Evolutionary conservation across 37 sponge, comb jelly and placozoan genomes (phyloP), one percentile per base, ranked within the genome.

Genomic region (Hormiphora californensis): DNA sequence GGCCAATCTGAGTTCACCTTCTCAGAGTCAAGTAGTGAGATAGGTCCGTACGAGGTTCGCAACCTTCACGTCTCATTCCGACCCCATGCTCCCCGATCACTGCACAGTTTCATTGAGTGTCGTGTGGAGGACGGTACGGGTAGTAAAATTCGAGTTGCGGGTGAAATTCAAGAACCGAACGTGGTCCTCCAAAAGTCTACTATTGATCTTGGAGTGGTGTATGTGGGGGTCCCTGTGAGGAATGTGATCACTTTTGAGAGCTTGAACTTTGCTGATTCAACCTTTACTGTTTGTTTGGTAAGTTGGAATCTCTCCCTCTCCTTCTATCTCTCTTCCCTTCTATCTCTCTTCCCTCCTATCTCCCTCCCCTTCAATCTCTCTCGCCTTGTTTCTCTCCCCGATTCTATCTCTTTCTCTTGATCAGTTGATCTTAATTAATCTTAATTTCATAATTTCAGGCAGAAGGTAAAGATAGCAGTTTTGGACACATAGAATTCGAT

Each of bases 1-100:
- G 81, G 81, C 3, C 81, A 73, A 30, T 73, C 81, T 1, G 81
- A 73, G 35, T 73, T 73, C 81, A 43, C 40, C 4, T 73, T 73
- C 23, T 73, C 81, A 19, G 81, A 73, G 81, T 28, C 36, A 8
- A 36, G 46, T 33, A 46, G 81, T 5, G 81, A 73, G 46, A 73
- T 73, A 28, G 81, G 81, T 23, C 81, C 81, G 0, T 73, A 73
- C 46, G 81, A 73, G 43, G 81, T 73, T 8, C 40, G 35, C 3
- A 1, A 38, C 28, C 32, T 73, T 43, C 36, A 32, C 8, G 81
- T 73, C 17, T 11, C 21, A 22, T 73, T 73, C 81, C 8, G 23
- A n/a, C 81, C 81, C 0, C 32, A 73, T 28, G 1, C n/a, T 40
- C 81, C 81, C 17, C 41, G 81, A 40, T 73, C 81, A 25, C 44